Evolutionary conservation across 2,113 vertebrate genomes (phyloP).

Genomic region (Tor tambroides): DNA sequence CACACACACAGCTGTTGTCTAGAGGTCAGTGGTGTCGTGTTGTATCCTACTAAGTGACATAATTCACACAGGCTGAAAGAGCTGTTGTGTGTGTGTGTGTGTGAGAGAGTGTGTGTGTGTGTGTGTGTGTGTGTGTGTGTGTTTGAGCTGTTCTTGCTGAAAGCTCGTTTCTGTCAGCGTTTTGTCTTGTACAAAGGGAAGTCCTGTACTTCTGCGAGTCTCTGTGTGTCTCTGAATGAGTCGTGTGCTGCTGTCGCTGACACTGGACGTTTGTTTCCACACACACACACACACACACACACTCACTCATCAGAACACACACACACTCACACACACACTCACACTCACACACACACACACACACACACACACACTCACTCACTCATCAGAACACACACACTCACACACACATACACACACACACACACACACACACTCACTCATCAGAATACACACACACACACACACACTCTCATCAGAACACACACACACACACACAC

Average conservation of each 20-base stretch:
- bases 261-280: not conserved
- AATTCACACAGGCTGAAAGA: not conserved
- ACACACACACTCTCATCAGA: too few relatives aligned
- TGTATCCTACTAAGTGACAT: not conserved
- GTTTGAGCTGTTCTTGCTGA: not conserved
- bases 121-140: not conserved
- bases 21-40: slow-evolving; percentile 15
- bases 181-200: not conserved
- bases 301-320: too few relatives aligned
- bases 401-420: too few relatives aligned
- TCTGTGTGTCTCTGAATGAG: not conserved
- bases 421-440: too few relatives aligned
- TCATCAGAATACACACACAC: too few relatives aligned
- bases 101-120: slow-evolving; percentile 35
- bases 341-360: too few relatives aligned
- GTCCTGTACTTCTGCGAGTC: not conserved
- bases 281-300: not conserved
- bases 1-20: not conserved
- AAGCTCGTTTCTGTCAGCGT: not conserved
- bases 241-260: not conserved
- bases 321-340: too few relatives aligned
- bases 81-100: slow-evolving; percentile 30
- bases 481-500: too few relatives aligned
- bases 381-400: too few relatives aligned
- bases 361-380: too few relatives aligned